Percentiles rank a stretch among this genome's conserved stretches.
Conservation (phyloP, 2,797 vertebrate genomes). For the Urosaurus nigricauda region DNA sequence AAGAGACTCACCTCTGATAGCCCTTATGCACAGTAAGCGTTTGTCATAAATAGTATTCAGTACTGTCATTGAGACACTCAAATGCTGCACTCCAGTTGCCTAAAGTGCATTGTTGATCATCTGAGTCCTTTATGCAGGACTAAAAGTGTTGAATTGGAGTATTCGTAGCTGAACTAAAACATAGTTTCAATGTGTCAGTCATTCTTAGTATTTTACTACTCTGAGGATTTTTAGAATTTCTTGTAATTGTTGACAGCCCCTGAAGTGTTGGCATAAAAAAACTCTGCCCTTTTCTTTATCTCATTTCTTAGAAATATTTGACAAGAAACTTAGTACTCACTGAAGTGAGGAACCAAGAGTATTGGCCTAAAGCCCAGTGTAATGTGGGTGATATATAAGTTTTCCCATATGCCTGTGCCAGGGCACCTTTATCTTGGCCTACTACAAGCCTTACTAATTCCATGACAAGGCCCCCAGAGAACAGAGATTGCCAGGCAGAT, state of each 20-base stretch:
- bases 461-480: conserved; percentile 16
- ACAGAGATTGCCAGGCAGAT: conserved; percentile 33
- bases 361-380: conserved; percentile 42
- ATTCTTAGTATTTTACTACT: conserved; percentile 7
- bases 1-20: not conserved
- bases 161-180: conserved; percentile 1
- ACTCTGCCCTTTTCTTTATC: not conserved
- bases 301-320: conserved; percentile 38
- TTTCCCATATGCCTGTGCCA: conserved; percentile 35
- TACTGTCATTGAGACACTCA: not conserved
- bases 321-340: not conserved
- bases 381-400: not conserved
- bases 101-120: not conserved
- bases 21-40: not conserved
- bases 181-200: conserved; percentile 11
- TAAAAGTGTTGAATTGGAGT: not conserved
- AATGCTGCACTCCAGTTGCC: not conserved
- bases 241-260: conserved; percentile 24
- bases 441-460: conserved; percentile 40
- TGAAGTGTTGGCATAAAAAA: conserved; percentile 25
- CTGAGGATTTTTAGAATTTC: conserved; percentile 17
- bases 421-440: conserved; percentile 28
- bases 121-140: not conserved
- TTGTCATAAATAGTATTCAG: conserved; percentile 3
- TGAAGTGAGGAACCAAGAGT: conserved; percentile 35